Conservation (phyloP, 2,888 invertebrate species). For the Mythimna lalbum region DNA sequence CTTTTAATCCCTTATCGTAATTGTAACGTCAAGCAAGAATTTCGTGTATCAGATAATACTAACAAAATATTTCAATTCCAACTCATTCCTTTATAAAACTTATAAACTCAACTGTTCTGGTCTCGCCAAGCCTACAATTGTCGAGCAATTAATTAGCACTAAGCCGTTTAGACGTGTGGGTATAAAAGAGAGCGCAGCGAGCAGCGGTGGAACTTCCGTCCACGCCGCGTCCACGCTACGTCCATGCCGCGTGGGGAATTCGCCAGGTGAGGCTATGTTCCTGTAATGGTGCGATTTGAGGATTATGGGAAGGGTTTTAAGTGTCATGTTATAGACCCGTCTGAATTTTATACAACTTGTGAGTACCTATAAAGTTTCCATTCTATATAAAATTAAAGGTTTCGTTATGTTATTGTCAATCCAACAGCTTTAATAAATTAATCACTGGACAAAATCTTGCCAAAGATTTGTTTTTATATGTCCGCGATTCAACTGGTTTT, state of each 20-base stretch:
- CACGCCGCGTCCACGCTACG: background rate
- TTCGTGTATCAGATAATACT: background rate
- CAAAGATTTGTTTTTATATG: background rate
- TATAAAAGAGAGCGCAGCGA: conserved; percentile 45
- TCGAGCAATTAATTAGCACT: conserved; percentile 51
- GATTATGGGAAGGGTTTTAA: background rate
- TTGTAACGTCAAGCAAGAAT: background rate
- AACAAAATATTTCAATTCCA: background rate
- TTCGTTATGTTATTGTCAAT: no score
- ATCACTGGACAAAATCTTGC: background rate
- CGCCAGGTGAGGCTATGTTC: background rate
- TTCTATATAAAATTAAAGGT: no score
- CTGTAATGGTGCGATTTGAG: background rate
- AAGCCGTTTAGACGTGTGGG: conserved; percentile 42
- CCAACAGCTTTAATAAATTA: background rate
- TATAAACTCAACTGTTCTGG: background rate
- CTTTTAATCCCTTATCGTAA: background rate
- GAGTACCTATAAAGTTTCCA: no score
- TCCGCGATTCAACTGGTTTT: background rate
- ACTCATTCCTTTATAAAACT: background rate
- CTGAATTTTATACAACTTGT: background rate
- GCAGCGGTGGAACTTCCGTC: conserved; percentile 54
- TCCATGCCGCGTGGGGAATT: conserved; percentile 38
- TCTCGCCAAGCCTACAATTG: conserved; percentile 34
- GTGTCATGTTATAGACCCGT: background rate